Evolutionary conservation across 2,888 invertebrate species (phyloP), one percentile per base, ranked within the genome.

Genomic region (Miltochrista miniata): DNA sequence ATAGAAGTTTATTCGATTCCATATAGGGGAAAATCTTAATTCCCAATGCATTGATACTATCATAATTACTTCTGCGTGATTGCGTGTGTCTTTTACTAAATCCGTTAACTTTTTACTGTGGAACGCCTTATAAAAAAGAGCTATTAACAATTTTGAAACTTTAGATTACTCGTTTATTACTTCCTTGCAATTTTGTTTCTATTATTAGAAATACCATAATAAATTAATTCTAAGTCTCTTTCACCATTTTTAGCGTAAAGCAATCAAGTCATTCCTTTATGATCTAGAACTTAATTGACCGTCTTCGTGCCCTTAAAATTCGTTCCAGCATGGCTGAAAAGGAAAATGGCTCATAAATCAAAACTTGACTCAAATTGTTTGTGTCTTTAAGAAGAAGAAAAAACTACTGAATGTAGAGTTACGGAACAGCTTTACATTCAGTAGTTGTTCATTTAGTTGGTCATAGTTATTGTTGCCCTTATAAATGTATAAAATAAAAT

Each of bases 1-100:
- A 67, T 61, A 53, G 38, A 47, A 44, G 13, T 51, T 41, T 42
- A 45, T 51, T 37, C 13, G n/a, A 11, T 13, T 11, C 45, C 33
- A 36, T 51, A 34, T 37, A 45, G n/a, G 41, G 51, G 1, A 24
- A 36, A 38, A 38, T 29, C 48, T 48, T 48, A 42, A 48, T 42
- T 37, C 43, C 9, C 31, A 2, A 14, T 37, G 13, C 37, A 33
- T 48, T 48, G 9, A 14, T 34, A 18, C 24, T 42, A 33, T 38
- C 33, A 12, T 45, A 45, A 45, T 39, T 45, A 43, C 48, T 43
- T 48, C n/a, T 48, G 14, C 18, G 15, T 18, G 30, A 18, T 41
- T 30, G 5, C 29, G 30, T 35, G 29, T 46, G 41, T 30, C 4
- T 48, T 5, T 48, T 14, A 30, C 14, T 34, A 34, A 24, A 37